Base-by-base conservation (phyloP, 1,140 invertebrate genomes). In the Trachymyrmex septentrionalis region DNA sequence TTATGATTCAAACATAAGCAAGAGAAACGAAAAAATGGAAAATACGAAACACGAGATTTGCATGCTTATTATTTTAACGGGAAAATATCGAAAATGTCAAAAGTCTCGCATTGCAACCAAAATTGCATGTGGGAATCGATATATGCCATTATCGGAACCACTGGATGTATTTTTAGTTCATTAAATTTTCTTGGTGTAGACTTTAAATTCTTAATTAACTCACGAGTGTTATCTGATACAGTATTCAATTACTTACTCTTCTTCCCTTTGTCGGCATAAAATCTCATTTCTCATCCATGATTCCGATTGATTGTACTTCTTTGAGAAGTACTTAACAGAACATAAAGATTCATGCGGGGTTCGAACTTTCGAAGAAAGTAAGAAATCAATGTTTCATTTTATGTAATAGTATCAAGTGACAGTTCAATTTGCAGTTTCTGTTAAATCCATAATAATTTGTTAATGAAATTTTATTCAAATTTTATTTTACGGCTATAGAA, bases 11-110 rank as follows among this genome's bases (percentile, higher is more conserved):
- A 34, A 61, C 19, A 27, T 27, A 73, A 48, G 19, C 55, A 24
- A 50, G 14, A 71, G 38, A 21, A 34, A 19, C 76, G 12, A 34
- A 80, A 80, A 67, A 24, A 50, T 9, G 12, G 12, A 34, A 80
- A 80, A 67, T 34, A 50, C 14, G 12, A 38, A 30, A 38, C 2
- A 5, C 12, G 0, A 16, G 16, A 67, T 53, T 24, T n/a, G 27
- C 64, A 34, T 69, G 27, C 9, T 24, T 81, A 38, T 57, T 69
- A 38, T 69, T 38, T 27, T 21, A 21, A 55, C n/a, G 5, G 4
- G 21, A 81, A 81, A 71, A 71, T 81, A 69, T 21, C n/a, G 24
- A 16, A 66, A n/a, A 78, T 21, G 27, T n/a, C 24, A 78, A 78
- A 64, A 27, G 14, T 64, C 16, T 34, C 19, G 12, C 38, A 30